Evolutionary conservation across 2,113 vertebrate species (phyloP).

Genomic region (Trematocara zebra): DNA sequence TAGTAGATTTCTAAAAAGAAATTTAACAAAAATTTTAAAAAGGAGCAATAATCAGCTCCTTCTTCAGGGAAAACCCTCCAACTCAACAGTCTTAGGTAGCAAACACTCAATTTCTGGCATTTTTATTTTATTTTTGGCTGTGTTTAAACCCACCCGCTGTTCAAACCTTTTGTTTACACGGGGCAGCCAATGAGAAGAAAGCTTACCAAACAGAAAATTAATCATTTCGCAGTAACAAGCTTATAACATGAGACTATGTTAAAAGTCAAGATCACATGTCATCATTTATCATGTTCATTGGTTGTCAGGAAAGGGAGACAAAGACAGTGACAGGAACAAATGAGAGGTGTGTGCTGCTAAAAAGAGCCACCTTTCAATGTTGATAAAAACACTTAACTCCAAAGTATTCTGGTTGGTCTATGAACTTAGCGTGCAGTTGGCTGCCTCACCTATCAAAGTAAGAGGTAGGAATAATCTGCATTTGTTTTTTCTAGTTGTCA

Average conservation of each 20-base stretch:
- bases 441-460: background rate
- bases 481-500: background rate
- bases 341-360: background rate
- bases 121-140: background rate
- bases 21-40: background rate
- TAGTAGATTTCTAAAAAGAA: background rate
- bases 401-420: background rate
- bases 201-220: background rate
- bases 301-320: background rate
- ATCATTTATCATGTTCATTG: background rate
- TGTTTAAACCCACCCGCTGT: background rate
- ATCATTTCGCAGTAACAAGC: background rate
- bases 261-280: background rate
- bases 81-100: background rate
- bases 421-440: background rate
- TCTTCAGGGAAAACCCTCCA: background rate
- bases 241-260: background rate
- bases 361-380: background rate
- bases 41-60: background rate
- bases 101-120: background rate
- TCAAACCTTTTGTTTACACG: background rate
- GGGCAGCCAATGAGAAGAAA: background rate
- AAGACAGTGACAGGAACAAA: background rate
- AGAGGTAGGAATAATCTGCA: background rate
- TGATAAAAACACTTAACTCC: background rate